Evolutionary conservation across 1,140 invertebrate species (phyloP).

Genomic region (Atta texana): DNA sequence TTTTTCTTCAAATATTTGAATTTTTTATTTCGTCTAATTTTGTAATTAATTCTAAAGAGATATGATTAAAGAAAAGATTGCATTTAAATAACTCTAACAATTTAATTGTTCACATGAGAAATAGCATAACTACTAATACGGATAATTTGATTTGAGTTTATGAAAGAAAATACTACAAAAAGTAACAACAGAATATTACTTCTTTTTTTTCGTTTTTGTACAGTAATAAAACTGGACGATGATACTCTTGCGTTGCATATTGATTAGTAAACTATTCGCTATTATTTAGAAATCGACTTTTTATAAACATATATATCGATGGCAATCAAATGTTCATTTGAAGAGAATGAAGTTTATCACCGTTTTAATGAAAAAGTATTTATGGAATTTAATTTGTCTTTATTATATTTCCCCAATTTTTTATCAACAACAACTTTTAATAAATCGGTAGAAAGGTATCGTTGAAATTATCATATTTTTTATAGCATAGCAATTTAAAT

Average conservation of each 20-base stretch:
- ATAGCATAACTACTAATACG: not conserved
- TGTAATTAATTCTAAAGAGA: not conserved
- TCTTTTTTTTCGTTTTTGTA: not conserved
- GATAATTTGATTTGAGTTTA: not conserved
- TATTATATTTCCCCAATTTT: not conserved
- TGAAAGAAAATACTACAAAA: not conserved
- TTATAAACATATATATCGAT: not conserved
- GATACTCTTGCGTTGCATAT: not conserved
- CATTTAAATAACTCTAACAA: constrained; percentile 3
- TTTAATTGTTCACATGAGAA: not conserved
- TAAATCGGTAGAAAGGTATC: not conserved
- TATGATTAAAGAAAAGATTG: not conserved
- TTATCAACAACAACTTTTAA: not conserved
- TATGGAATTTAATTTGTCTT: not conserved
- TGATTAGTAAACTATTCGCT: not conserved
- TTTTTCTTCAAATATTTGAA: not conserved
- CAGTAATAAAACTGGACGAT: not conserved
- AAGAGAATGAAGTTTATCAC: not conserved
- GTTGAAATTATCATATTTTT: not conserved
- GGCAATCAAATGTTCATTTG: constrained; percentile 4
- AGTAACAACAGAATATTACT: not conserved
- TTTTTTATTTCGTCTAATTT: not conserved
- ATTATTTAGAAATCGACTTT: not conserved
- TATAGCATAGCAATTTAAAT: not conserved
- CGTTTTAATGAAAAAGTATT: not conserved